A percentile compares a stretch with the other conserved stretches of the same genome.
These are phyloP conservation scores for Drosophila mayaguana DNA, from an alignment of 2,888 invertebrate species.

Conservation along the genomic window DNA sequence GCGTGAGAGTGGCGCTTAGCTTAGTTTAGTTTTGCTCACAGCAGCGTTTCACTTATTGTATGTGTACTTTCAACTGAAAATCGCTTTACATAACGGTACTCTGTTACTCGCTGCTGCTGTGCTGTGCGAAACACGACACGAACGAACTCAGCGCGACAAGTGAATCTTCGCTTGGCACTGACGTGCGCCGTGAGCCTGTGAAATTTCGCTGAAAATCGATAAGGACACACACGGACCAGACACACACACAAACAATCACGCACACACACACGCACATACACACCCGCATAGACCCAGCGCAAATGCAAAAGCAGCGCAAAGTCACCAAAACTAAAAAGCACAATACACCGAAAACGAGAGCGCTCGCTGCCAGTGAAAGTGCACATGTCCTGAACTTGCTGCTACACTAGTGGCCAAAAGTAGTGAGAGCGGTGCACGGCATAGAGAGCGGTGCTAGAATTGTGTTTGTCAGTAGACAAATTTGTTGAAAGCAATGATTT, in stretches of 20 bases:
- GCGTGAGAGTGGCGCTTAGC: slow-evolving; percentile 14
- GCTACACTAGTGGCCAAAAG: slow-evolving; percentile 40
- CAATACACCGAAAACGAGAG: slow-evolving; percentile 66
- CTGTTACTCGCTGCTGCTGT: slow-evolving; percentile 73
- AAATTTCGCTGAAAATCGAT: slow-evolving; percentile 82
- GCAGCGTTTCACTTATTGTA: slow-evolving; percentile 40
- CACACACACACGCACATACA: slow-evolving; percentile 55
- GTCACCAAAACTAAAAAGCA: slow-evolving; percentile 65
- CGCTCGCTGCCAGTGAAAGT: slow-evolving; percentile 72
- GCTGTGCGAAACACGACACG: slow-evolving; percentile 75
- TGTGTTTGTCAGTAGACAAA: not conserved
- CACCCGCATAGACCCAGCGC: slow-evolving; percentile 51
- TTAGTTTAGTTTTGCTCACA: slow-evolving; percentile 35
- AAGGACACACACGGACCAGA: slow-evolving; percentile 61
- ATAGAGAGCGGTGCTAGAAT: too few species aligned
- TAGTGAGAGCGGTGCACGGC: not conserved
- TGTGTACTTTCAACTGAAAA: slow-evolving; percentile 65
- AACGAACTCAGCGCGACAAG: slow-evolving; percentile 82
- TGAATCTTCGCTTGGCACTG: slow-evolving; percentile 72
- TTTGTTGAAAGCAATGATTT: not conserved
- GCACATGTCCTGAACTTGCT: slow-evolving; percentile 67
- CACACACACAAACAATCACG: not conserved
- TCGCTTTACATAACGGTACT: slow-evolving; percentile 75
- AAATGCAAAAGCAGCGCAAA: slow-evolving; percentile 70
- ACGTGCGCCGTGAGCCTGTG: slow-evolving; percentile 77